Evolutionary conservation across 2,888 invertebrate species (phyloP).

Genomic region (Hydropsyche betteni): DNA sequence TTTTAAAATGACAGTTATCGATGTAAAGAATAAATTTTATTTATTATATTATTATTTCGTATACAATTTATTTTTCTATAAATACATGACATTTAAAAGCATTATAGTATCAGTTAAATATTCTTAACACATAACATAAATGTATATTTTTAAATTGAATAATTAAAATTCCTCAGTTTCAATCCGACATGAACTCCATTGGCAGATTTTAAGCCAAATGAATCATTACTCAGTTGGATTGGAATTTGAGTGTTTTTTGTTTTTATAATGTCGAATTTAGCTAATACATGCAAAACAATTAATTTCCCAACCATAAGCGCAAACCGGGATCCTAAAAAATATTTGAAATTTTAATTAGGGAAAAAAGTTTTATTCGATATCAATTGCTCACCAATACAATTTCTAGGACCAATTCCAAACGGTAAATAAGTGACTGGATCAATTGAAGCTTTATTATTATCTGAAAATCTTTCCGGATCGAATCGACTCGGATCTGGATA

Average conservation of each 20-base stretch:
- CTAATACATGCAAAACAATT: conserved; percentile 43
- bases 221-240: conserved; percentile 27
- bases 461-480: conserved; percentile 47
- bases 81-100: no score
- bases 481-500: conserved; percentile 44
- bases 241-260: conserved; percentile 45
- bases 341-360: background rate
- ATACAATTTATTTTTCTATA: no score
- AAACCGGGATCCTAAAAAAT: conserved; percentile 47
- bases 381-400: conserved; percentile 45
- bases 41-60: no score
- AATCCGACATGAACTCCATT: conserved; percentile 45
- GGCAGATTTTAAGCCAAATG: conserved; percentile 32
- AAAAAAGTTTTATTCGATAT: background rate
- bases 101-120: no score
- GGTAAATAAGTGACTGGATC: conserved; percentile 42
- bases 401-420: conserved; percentile 49
- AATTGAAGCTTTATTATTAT: conserved; percentile 38
- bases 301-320: conserved; percentile 46
- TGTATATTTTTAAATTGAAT: no score
- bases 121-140: no score
- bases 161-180: conserved; percentile 32
- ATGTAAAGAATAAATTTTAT: no score
- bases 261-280: conserved; percentile 43
- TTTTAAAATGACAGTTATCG: no score